Conservation (phyloP, 2,888 invertebrate genomes). For the Stenolophus ochropezus region DNA sequence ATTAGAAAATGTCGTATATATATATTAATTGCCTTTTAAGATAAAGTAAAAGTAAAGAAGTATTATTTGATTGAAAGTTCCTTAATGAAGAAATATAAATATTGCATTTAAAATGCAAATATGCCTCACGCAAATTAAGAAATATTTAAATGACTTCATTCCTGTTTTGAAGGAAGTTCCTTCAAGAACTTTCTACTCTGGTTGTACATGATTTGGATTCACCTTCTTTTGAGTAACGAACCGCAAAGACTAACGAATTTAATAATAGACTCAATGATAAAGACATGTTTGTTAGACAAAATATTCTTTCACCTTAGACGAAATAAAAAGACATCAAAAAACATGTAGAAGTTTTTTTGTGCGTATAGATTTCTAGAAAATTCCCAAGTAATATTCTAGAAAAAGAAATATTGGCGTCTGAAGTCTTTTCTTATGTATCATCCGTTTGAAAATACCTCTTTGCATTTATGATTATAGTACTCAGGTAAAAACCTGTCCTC, state of each 20-base stretch:
- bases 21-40: not conserved
- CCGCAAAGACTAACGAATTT: not conserved
- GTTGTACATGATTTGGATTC: slow-evolving; percentile 19
- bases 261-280: slow-evolving; percentile 17
- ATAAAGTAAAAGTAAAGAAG: not conserved
- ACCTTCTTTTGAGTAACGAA: slow-evolving; percentile 33
- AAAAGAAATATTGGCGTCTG: not conserved
- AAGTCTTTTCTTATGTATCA: not conserved
- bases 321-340: no score
- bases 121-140: slow-evolving; percentile 5
- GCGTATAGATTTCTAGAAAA: not conserved
- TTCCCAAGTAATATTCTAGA: not conserved
- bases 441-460: not conserved
- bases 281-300: slow-evolving; percentile 9
- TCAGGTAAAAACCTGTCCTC: not conserved
- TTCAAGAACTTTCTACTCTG: slow-evolving; percentile 26
- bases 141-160: slow-evolving; percentile 2
- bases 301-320: not conserved
- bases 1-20: not conserved
- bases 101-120: slow-evolving; percentile 16
- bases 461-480: not conserved
- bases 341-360: no score
- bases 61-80: not conserved
- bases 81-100: slow-evolving; percentile 21
- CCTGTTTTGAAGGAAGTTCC: slow-evolving; percentile 23